Evolutionary conservation across 92 coral and sea anemone genomes (phyloP).

Genomic region (Zoanthus gigantus): DNA sequence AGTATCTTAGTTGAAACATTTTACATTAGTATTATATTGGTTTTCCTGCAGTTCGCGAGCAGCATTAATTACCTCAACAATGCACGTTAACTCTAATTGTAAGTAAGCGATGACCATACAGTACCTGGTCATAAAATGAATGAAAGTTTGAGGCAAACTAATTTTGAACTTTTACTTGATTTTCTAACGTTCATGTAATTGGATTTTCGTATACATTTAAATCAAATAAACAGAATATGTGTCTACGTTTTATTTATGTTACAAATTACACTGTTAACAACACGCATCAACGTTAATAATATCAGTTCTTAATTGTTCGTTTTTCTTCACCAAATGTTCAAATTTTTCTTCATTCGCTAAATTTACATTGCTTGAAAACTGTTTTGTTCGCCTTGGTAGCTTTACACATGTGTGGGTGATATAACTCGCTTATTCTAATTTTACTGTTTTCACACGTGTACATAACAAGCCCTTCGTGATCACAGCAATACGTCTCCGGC

Average conservation of each 20-base stretch:
- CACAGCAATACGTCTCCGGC: conserved; percentile 21
- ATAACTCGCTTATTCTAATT: neutral
- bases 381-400: neutral
- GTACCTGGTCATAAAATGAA: neutral
- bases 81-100: too few relatives aligned
- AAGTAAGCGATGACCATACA: too few relatives aligned
- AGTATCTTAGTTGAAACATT: too few relatives aligned
- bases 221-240: too few relatives aligned
- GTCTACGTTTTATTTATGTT: too few relatives aligned
- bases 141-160: neutral
- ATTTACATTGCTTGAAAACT: neutral
- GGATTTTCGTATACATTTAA: too few relatives aligned
- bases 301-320: neutral
- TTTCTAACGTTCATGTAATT: neutral
- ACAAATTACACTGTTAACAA: too few relatives aligned
- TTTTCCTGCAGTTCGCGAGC: too few relatives aligned
- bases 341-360: neutral
- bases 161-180: neutral
- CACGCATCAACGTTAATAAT: neutral
- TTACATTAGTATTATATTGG: too few relatives aligned
- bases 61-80: too few relatives aligned
- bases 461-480: neutral
- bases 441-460: conserved; percentile 10
- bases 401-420: neutral
- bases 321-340: neutral